Conservation (phyloP, 2,888 invertebrate species). For the Hetaerina titia region DNA sequence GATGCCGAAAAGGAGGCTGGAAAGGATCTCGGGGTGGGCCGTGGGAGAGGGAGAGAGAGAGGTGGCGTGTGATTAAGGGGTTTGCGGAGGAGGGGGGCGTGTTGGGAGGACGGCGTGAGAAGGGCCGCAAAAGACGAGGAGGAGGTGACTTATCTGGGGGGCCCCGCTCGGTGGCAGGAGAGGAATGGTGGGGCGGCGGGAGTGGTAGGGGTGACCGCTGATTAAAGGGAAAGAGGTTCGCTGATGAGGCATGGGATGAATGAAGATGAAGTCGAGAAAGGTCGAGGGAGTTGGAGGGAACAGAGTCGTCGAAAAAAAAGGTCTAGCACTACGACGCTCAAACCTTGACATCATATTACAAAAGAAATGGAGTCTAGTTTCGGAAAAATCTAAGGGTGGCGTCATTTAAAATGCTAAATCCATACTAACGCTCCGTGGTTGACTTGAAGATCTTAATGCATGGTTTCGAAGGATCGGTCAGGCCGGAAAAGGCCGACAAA, state of each 20-base stretch:
- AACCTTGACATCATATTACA: no score
- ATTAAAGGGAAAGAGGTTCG: conserved; percentile 33
- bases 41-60: neutral
- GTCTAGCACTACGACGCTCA: no score
- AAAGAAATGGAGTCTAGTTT: no score
- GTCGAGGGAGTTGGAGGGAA: neutral
- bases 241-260: conserved; percentile 23
- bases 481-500: no score
- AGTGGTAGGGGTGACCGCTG: neutral
- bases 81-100: neutral
- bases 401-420: no score
- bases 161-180: neutral
- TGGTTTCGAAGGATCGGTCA: no score
- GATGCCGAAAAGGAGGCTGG: conserved; percentile 60
- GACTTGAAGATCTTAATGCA: no score
- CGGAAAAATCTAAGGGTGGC: no score
- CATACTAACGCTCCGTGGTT: no score
- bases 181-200: conserved; percentile 22
- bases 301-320: no score
- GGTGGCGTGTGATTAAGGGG: neutral
- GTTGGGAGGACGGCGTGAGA: neutral
- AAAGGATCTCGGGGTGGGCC: neutral
- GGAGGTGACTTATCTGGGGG: conserved; percentile 19
- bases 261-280: neutral
- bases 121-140: neutral